Base-by-base conservation (phyloP, 2,888 invertebrate species). In the Thymelicus sylvestris region DNA sequence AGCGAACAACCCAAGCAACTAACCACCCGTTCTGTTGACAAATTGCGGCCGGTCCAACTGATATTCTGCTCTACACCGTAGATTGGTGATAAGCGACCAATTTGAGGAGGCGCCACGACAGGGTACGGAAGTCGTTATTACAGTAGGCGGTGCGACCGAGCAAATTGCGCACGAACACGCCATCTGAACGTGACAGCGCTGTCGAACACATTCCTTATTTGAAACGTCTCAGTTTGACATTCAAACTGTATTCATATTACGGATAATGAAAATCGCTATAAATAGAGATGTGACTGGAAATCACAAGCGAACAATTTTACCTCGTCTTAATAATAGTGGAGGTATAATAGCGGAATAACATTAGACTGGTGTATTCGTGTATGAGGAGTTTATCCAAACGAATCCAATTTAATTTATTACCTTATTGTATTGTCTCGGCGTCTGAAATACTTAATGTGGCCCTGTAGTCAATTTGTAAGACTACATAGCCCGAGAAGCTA, bases 61-160 rank as follows among this genome's bases (percentile, higher is more conserved):
- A 90, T 89, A 90, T 88, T 88, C 88, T 87, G 90, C 86, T 89
- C 88, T 81, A 89, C 90, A 86, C 88, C 86, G 83, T 89, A 93
- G 93, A 93, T 93, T 90, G 89, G 92, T 92, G 93, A 93, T 93
- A 93, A 93, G 92, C 93, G 93, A 93, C 92, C 92, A 93, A 93
- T 93, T 93, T 91, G 88, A 91, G 92, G 91, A 92, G 93, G 92
- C 93, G 91, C 92, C 92, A 90, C 91, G 91, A 87, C 91, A 86
- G 89, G 91, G 92, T 90, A 90, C 92, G 93, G 92, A 92, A 93
- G 92, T 92, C 93, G 93, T 93, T 92, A 93, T 93, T 92, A 92
- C 91, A 91, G 93, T 89, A 91, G 92, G 92, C 92, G 92, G 92
- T 85, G 90, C 90, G 89, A 91, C 86, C 83, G 81, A 86, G 87